phyloP scores from a whole-genome alignment of 2,113 vertebrate species.

The Mormyrus iriodes region DNA sequence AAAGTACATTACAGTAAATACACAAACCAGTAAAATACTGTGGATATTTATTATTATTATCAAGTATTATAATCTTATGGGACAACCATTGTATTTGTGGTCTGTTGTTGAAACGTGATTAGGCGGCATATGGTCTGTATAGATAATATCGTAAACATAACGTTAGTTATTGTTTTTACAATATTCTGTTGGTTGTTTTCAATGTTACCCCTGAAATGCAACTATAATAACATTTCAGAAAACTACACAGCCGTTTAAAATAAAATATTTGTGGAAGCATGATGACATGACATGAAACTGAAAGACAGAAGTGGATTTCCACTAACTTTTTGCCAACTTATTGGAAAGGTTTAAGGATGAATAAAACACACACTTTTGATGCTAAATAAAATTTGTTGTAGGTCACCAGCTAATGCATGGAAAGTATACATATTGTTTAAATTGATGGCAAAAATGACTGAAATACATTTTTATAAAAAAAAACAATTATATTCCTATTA shows the following conservation, averaged over 20 bases:
- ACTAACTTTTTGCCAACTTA: not conserved
- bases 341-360: not conserved
- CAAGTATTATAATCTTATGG: too few relatives aligned
- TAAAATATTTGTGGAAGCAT: not conserved
- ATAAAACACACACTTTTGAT: not conserved
- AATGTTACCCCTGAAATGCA: not conserved
- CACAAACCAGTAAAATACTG: too few relatives aligned
- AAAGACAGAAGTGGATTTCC: not conserved
- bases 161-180: not conserved
- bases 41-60: too few relatives aligned
- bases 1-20: too few relatives aligned
- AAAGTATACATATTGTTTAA: not conserved
- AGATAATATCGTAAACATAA: not conserved
- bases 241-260: not conserved
- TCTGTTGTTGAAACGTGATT: too few relatives aligned
- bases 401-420: not conserved
- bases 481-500: not conserved
- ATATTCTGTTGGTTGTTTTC: not conserved
- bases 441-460: not conserved
- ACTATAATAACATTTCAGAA: not conserved
- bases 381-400: not conserved
- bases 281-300: not conserved
- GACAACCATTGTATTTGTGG: too few relatives aligned
- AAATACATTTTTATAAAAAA: not conserved
- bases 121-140: too few relatives aligned